phyloP scores from a whole-genome alignment of 2,113 vertebrate genomes.

The Jaculus jaculus region DNA sequence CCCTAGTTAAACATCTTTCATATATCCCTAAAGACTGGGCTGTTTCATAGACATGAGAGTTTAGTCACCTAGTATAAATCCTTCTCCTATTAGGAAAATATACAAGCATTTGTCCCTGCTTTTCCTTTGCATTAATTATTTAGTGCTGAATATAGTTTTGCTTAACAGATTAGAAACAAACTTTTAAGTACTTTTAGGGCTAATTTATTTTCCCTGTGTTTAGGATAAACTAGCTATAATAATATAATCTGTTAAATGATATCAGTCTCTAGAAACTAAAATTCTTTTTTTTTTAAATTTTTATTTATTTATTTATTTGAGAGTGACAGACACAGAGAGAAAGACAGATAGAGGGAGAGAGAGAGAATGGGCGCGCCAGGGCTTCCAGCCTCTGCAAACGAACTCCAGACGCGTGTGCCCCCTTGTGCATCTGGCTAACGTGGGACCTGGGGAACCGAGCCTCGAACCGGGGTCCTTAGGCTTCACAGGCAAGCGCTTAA shows the following conservation, averaged over 20 bases:
- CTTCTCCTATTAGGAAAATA: slow-evolving; percentile 20
- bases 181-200: slow-evolving; percentile 34
- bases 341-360: too few relatives aligned
- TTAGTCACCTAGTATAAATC: neutral
- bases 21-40: neutral
- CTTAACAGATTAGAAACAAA: slow-evolving; percentile 32
- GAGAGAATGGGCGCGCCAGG: too few relatives aligned
- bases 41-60: neutral
- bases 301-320: too few relatives aligned
- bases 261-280: neutral
- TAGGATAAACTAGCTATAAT: slow-evolving; percentile 14
- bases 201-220: slow-evolving; percentile 49
- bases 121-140: slow-evolving; percentile 47
- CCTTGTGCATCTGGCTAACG: too few relatives aligned
- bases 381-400: too few relatives aligned
- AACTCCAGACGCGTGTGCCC: too few relatives aligned
- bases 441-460: too few relatives aligned
- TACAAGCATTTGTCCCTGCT: slow-evolving; percentile 24
- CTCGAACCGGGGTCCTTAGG: too few relatives aligned
- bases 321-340: too few relatives aligned
- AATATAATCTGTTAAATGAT: neutral
- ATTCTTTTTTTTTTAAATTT: too few relatives aligned
- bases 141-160: slow-evolving; percentile 13
- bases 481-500: too few relatives aligned
- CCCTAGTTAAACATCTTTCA: neutral